phyloP scores from a whole-genome alignment of 2,888 invertebrate species.

The Chymomyza procnemis region DNA sequence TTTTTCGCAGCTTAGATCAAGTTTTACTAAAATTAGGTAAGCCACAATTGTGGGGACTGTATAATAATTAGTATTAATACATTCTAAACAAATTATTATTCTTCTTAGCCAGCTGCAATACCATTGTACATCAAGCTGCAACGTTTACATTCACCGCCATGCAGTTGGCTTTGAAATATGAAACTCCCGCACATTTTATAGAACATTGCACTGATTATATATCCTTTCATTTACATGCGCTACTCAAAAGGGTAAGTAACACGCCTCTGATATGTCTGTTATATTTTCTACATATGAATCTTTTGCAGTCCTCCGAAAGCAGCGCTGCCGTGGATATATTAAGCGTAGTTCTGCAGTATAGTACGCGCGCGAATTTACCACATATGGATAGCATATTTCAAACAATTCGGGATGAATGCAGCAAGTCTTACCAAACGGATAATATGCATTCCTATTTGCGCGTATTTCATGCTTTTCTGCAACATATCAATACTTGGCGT shows the following conservation, averaged over 20 bases:
- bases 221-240: conserved; percentile 84
- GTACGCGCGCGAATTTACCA: conserved; percentile 82
- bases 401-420: conserved; percentile 80
- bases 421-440: conserved; percentile 80
- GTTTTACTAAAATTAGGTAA: conserved; percentile 86
- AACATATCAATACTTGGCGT: conserved; percentile 82
- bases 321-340: conserved; percentile 85
- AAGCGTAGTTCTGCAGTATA: conserved; percentile 85
- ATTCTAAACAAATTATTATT: background rate
- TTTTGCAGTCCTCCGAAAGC: conserved; percentile 77
- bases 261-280: background rate
- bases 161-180: conserved; percentile 81
- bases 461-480: conserved; percentile 85
- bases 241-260: conserved; percentile 81
- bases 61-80: too few species aligned
- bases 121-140: conserved; percentile 82
- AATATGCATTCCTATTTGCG: conserved; percentile 83
- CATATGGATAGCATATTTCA: conserved; percentile 85
- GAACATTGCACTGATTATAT: conserved; percentile 86
- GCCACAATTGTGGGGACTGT: too few species aligned
- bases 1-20: conserved; percentile 84
- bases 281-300: background rate
- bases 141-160: conserved; percentile 81
- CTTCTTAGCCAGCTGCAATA: conserved; percentile 82
- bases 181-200: conserved; percentile 82